Conservation (phyloP, 2,113 vertebrate species). For the Tonatia bakeri region DNA sequence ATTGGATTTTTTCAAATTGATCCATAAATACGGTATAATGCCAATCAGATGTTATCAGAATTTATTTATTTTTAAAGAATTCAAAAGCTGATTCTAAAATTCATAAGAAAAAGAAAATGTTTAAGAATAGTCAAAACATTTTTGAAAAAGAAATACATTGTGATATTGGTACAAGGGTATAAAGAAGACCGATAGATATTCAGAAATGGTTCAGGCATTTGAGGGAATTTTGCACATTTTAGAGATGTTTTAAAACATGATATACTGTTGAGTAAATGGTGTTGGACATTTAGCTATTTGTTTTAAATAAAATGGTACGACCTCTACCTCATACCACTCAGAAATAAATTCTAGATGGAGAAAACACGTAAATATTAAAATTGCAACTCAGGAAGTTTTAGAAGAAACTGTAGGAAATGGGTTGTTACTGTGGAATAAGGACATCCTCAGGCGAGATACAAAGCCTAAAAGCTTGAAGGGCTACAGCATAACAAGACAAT, state of each 20-base stretch:
- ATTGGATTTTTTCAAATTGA: neutral
- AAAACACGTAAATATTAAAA: constrained; percentile 17
- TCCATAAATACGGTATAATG: neutral
- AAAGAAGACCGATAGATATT: neutral
- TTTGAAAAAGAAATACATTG: neutral
- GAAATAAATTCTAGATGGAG: neutral
- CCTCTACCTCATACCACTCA: neutral
- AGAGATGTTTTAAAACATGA: neutral
- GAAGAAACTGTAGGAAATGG: neutral
- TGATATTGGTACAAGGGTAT: neutral
- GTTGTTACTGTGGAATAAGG: neutral
- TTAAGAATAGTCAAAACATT: neutral
- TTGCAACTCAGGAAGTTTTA: neutral
- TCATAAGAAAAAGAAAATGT: neutral
- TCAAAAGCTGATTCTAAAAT: neutral
- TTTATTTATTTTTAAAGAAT: constrained; percentile 6
- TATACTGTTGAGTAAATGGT: neutral
- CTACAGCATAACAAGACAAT: neutral
- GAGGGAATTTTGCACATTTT: neutral
- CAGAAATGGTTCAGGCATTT: neutral
- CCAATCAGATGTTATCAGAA: neutral
- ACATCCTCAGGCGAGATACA: neutral
- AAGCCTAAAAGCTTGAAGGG: neutral
- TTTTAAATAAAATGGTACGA: neutral
- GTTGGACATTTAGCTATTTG: neutral